Percentiles rank a stretch among this genome's conserved stretches.
These are phyloP conservation scores for Antennarius maculatus DNA, from an alignment of 2,797 vertebrate species.

Conservation along the genomic window DNA sequence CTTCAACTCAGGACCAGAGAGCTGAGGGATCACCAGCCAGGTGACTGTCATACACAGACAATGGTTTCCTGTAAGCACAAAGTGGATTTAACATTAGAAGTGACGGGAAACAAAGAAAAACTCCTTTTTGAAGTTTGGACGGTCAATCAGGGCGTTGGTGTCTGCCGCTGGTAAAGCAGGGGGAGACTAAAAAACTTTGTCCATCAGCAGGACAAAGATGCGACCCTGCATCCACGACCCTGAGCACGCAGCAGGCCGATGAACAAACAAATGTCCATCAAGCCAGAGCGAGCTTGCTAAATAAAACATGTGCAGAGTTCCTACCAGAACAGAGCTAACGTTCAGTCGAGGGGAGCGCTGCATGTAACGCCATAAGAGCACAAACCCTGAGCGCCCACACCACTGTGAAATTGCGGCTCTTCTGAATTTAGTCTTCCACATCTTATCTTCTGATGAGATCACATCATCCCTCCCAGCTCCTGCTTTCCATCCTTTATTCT, in stretches of 20 bases:
- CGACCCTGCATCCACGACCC: constrained; percentile 33
- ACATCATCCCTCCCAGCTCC: constrained; percentile 40
- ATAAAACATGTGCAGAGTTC: constrained; percentile 62
- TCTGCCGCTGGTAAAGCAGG: constrained; percentile 9
- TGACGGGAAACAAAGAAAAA: constrained; percentile 16
- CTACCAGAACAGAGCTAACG: constrained; percentile 51
- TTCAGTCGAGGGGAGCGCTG: constrained; percentile 55
- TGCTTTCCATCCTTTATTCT: constrained; percentile 49
- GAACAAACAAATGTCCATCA: constrained; percentile 48
- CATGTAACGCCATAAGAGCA: constrained; percentile 29
- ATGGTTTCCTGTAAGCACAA: not conserved
- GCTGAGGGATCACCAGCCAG: not conserved
- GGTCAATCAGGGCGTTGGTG: constrained; percentile 18
- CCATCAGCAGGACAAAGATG: constrained; percentile 54
- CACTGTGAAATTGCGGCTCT: constrained; percentile 65
- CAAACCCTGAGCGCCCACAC: constrained; percentile 40
- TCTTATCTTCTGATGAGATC: constrained; percentile 56
- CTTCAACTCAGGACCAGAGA: not conserved
- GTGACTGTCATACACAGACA: constrained; percentile 10
- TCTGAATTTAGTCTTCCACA: constrained; percentile 37
- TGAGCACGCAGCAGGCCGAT: constrained; percentile 16
- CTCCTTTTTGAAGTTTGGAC: constrained; percentile 5
- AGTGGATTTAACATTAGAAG: not conserved
- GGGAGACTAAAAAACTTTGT: constrained; percentile 41
- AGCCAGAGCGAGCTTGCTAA: constrained; percentile 40